Percentiles rank a stretch among this genome's conserved stretches.
Evolutionary conservation across 2,888 invertebrate species (phyloP).

Genomic region (Hirudinaria manillensis): DNA sequence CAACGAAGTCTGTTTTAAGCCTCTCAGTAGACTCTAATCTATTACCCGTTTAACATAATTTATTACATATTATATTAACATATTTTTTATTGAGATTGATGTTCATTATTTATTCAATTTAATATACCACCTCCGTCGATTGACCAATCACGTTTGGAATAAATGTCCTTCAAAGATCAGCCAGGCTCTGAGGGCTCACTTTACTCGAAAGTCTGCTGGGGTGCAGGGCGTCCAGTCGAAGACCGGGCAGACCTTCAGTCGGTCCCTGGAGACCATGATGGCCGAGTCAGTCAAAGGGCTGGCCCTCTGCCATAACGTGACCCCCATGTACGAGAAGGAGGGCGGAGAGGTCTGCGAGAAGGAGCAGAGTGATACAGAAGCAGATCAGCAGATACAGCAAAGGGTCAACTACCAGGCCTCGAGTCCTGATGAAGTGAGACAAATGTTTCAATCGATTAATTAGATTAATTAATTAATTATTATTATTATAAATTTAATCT

Average conservation of each 20-base stretch:
- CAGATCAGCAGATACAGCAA: constrained; percentile 48
- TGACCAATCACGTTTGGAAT: background rate
- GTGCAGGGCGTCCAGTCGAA: background rate
- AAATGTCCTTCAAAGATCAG: background rate
- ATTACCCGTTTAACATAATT: background rate
- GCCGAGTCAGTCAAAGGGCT: constrained; percentile 61
- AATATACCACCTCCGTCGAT: too few relatives aligned
- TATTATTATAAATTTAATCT: too few relatives aligned
- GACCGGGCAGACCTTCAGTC: background rate
- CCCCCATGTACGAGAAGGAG: constrained; percentile 76
- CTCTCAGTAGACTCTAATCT: background rate
- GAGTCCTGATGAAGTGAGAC: constrained; percentile 66
- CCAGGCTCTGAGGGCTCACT: background rate
- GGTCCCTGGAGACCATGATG: constrained; percentile 65
- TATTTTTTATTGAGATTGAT: too few relatives aligned
- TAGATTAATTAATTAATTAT: background rate
- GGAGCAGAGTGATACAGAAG: constrained; percentile 45
- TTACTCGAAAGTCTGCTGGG: background rate
- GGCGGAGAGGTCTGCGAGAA: background rate
- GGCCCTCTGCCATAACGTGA: constrained; percentile 96
- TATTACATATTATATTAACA: too few relatives aligned
- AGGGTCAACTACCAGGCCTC: constrained; percentile 65
- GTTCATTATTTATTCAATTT: too few relatives aligned
- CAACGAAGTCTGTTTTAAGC: constrained; percentile 61
- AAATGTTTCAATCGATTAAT: constrained; percentile 39